These are phyloP conservation scores for Pogonognathellus flavescens DNA, from an alignment of 1,140 invertebrate genomes.

Conservation along the genomic window DNA sequence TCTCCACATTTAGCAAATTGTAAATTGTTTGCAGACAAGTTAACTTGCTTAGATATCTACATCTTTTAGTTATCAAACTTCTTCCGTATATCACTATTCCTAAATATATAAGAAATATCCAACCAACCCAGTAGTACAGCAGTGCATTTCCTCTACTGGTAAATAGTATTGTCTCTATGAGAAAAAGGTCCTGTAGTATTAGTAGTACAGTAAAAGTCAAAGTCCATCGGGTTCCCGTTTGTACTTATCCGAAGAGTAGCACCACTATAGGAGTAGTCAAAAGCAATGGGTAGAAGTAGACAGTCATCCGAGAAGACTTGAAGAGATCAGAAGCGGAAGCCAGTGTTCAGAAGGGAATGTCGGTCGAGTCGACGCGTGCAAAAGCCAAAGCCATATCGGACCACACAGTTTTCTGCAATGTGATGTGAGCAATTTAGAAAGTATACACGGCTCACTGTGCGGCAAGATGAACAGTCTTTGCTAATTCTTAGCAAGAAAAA, in stretches of 20 bases:
- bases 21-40: conserved; percentile 47
- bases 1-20: conserved; percentile 10
- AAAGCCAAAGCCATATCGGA: conserved; percentile 12
- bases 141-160: too few species aligned
- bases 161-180: too few species aligned
- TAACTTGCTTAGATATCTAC: conserved; percentile 35
- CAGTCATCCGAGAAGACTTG: background rate
- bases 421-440: conserved; percentile 10
- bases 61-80: conserved; percentile 41
- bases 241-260: too few species aligned
- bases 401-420: background rate
- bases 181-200: too few species aligned
- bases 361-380: conserved; percentile 42
- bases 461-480: background rate
- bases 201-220: too few species aligned
- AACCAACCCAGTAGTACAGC: too few species aligned
- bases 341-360: conserved; percentile 6
- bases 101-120: too few species aligned
- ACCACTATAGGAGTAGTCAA: background rate
- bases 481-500: conserved; percentile 1
- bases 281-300: background rate
- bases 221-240: too few species aligned
- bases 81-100: background rate
- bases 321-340: conserved; percentile 15
- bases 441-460: background rate